A percentile compares a stretch with the other conserved stretches of the same genome.
Evolutionary conservation across 2,113 vertebrate genomes (phyloP).

Genomic region (Chamaea fasciata): DNA sequence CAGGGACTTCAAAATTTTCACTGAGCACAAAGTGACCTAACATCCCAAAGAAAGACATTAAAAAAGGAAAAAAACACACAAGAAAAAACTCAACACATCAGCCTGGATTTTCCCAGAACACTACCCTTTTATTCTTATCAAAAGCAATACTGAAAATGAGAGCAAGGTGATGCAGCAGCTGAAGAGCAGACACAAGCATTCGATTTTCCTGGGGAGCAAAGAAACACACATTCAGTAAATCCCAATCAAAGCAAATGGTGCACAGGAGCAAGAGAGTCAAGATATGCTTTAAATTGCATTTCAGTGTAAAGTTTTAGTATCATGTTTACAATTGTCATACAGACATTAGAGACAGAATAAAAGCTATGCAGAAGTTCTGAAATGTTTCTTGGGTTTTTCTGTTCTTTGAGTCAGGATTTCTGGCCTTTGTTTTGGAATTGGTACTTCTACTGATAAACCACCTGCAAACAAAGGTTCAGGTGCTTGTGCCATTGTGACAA

Average conservation of each 20-base stretch:
- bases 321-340: not conserved
- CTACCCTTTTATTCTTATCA: not conserved
- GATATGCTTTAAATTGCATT: not conserved
- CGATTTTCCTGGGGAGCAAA: not conserved
- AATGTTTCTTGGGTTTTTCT: not conserved
- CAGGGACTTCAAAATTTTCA: not conserved
- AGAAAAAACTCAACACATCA: not conserved
- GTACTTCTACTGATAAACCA: not conserved
- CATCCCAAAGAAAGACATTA: not conserved
- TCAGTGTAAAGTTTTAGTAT: not conserved
- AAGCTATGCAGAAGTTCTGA: not conserved
- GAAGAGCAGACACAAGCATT: not conserved
- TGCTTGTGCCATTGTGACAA: not conserved
- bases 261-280: not conserved
- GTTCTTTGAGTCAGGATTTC: not conserved
- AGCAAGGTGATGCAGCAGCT: not conserved
- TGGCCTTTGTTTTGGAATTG: not conserved
- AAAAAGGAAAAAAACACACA: not conserved
- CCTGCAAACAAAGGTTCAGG: not conserved
- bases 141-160: not conserved
- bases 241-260: not conserved
- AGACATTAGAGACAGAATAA: not conserved
- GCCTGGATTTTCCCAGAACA: not conserved
- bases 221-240: not conserved
- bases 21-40: not conserved